Conservation (phyloP, 2,113 vertebrate genomes). For the Festucalex cinctus region DNA sequence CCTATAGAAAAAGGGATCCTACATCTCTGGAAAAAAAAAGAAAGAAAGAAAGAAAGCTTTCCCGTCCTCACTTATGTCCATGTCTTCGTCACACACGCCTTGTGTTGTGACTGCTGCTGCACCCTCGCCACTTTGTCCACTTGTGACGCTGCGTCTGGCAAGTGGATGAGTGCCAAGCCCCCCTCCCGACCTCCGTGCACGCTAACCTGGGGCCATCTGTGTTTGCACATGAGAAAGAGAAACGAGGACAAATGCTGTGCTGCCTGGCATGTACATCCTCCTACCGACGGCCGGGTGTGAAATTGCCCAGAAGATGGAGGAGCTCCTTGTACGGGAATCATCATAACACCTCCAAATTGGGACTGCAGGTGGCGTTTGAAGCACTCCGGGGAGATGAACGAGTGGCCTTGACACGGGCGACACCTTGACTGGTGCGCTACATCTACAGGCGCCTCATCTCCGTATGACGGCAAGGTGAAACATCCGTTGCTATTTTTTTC, state of each 20-base stretch:
- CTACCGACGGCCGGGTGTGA: slow-evolving; percentile 61
- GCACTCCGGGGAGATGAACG: slow-evolving; percentile 43
- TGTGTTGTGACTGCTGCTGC: slow-evolving; percentile 35
- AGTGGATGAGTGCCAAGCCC: slow-evolving; percentile 51
- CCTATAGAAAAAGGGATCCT: too few relatives aligned
- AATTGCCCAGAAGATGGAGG: slow-evolving; percentile 61
- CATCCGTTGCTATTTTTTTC: slow-evolving; percentile 24
- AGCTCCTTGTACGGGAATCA: slow-evolving; percentile 23
- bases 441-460: slow-evolving; percentile 27
- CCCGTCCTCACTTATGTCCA: not conserved
- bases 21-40: too few relatives aligned
- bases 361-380: slow-evolving; percentile 49
- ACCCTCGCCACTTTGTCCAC: slow-evolving; percentile 25
- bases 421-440: slow-evolving; percentile 13
- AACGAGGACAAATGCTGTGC: slow-evolving; percentile 69
- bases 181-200: slow-evolving; percentile 54
- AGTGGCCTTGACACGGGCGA: slow-evolving; percentile 39
- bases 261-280: slow-evolving; percentile 38
- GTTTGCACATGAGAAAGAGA: slow-evolving; percentile 69
- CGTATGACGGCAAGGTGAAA: not conserved
- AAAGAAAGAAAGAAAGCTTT: not conserved
- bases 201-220: slow-evolving; percentile 70
- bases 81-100: slow-evolving; percentile 17
- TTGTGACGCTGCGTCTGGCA: slow-evolving; percentile 50
- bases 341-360: slow-evolving; percentile 63